Evolutionary conservation across 2,113 vertebrate species (phyloP), one percentile per base, ranked within the genome.

Genomic region (Arothron firmamentum): DNA sequence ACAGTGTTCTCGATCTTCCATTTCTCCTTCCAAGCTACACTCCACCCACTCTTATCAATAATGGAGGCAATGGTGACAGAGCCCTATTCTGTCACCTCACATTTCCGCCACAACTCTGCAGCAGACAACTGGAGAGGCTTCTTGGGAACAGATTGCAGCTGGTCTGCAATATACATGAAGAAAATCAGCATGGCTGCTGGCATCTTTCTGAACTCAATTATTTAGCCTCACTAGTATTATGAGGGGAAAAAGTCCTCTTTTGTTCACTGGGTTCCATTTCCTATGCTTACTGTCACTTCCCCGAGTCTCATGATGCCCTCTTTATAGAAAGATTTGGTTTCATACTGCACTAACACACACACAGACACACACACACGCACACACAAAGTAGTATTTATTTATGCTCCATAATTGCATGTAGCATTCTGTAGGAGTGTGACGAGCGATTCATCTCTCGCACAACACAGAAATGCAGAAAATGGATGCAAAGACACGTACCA

Each of bases 11-110:
- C 21, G 31, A 38, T 58, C 21, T 42, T 71, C 49, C 55, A 66
- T 56, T 55, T 62, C 61, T 63, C 34, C 80, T 52, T 67, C 56
- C 10, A 0, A 63, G 58, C 63, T 65, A 56, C 52, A 70, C 42
- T 59, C 70, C 28, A 16, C 52, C 38, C 58, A 38, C 49, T 56
- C 62, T 58, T 75, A 85, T 88, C 79, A 86, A 86, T 88, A 85
- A 86, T 88, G 70, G 70, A 85, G 56, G 41, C 59, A 20, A 23
- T 48, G 74, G 71, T 85, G 86, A 84, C 82, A 74, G 79, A 85
- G 70, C 80, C 79, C 72, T 67, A 78, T 85, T 86, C 81, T 84
- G 86, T 88, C 86, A 81, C 67, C 84, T 82, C 75, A 71, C 65
- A 80, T 82, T 74, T 81, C 50, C 73, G 75, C 63, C 71, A 63